Percentiles rank a stretch among this genome's conserved stretches.
These are phyloP conservation scores for Pterobdella sp. DNA, from an alignment of 2,888 invertebrate genomes.

Conservation along the genomic window DNA sequence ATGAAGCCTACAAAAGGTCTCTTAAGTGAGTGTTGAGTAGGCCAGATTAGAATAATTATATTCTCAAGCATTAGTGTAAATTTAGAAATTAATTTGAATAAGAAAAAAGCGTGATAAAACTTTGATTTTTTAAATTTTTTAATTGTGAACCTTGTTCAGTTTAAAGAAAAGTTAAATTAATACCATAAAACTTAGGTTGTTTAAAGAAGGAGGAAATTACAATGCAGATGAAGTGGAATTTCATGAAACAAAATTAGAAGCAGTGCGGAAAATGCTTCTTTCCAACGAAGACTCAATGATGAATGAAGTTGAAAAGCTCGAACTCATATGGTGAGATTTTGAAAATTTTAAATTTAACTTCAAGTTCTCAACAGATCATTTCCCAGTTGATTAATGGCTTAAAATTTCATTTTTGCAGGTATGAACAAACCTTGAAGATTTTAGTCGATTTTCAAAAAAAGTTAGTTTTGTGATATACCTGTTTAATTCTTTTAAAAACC, in stretches of 20 bases:
- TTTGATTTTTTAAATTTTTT: not conserved
- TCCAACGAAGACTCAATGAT: not conserved
- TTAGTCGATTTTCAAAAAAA: not conserved
- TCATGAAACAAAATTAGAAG: not conserved
- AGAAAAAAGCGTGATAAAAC: not conserved
- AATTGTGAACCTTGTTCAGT: not conserved
- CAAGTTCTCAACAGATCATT: too few relatives aligned
- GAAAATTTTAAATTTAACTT: too few relatives aligned
- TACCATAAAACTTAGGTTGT: not conserved
- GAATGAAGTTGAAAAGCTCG: not conserved
- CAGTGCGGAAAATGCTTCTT: not conserved
- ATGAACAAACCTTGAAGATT: not conserved
- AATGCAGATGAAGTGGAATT: not conserved
- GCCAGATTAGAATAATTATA: too few relatives aligned
- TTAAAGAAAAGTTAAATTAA: not conserved
- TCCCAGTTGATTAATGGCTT: not conserved
- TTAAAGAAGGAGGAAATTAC: not conserved
- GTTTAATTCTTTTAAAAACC: not conserved
- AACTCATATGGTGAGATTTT: not conserved
- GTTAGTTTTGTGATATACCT: not conserved
- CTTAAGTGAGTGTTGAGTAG: slow-evolving; percentile 6
- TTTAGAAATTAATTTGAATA: not conserved
- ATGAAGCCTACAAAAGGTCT: not conserved
- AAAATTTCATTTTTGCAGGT: not conserved
- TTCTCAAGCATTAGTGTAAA: not conserved